Conservation (phyloP, 53 echinoderm and acorn worm genomes). For the Echinometra lucunter region DNA sequence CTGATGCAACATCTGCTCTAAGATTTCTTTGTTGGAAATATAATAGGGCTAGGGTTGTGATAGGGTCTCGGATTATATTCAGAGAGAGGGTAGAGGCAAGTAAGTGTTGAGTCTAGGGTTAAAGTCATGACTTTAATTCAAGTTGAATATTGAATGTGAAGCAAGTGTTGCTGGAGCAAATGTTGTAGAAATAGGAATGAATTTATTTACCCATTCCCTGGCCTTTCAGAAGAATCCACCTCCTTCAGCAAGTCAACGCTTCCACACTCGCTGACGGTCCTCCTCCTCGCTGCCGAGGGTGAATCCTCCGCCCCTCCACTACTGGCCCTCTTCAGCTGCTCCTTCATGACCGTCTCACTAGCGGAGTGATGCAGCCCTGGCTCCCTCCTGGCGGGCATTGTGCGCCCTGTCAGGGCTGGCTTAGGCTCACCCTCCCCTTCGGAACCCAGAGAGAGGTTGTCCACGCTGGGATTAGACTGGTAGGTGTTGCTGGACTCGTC, state of each 20-base stretch:
- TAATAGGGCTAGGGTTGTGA: too few species aligned
- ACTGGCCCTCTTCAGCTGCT: conserved; percentile 55
- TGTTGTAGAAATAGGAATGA: too few species aligned
- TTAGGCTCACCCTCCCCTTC: conserved; percentile 81
- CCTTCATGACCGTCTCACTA: conserved; percentile 66
- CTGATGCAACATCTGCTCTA: too few species aligned
- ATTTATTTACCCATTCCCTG: conserved; percentile 53
- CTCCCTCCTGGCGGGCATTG: not conserved
- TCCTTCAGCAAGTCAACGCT: conserved; percentile 61
- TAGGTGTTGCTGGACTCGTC: conserved; percentile 57
- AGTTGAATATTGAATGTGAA: too few species aligned
- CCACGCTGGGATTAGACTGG: conserved; percentile 89
- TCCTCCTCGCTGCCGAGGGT: conserved; percentile 69
- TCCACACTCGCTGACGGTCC: conserved; percentile 86
- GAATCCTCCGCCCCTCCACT: conserved; percentile 47
- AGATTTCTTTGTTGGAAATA: too few species aligned
- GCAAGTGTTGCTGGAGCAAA: too few species aligned
- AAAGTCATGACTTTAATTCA: too few species aligned
- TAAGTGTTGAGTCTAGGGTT: too few species aligned
- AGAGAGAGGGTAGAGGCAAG: too few species aligned
- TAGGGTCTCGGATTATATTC: too few species aligned
- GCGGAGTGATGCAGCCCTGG: conserved; percentile 46
- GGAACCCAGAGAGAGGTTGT: conserved; percentile 86
- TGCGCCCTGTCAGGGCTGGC: conserved; percentile 39
- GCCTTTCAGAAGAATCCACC: conserved; percentile 55